Conservation (phyloP, 1,140 invertebrate species). For the Brachystomella parvula region DNA sequence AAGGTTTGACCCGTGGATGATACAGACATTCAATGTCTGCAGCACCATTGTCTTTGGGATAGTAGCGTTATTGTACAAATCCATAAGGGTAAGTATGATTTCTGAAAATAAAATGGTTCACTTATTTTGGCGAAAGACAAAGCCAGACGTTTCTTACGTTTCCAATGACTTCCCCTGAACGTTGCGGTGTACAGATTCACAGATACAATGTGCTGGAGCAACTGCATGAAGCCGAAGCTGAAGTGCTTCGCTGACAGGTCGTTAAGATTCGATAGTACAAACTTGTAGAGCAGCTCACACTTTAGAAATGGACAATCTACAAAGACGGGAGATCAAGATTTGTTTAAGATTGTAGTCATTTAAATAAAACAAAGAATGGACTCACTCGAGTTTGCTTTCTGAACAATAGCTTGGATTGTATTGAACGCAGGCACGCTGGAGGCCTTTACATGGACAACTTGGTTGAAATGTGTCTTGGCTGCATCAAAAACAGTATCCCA, state of each 20-base stretch:
- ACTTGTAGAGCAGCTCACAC: not conserved
- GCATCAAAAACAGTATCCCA: not conserved
- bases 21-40: slow-evolving; percentile 15
- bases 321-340: not conserved
- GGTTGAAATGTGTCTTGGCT: not conserved
- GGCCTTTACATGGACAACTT: not conserved
- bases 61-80: slow-evolving; percentile 1
- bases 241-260: not conserved
- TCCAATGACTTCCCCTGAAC: not conserved
- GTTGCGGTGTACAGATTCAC: not conserved
- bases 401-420: not conserved
- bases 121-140: not conserved
- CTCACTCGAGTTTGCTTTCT: slow-evolving; percentile 2
- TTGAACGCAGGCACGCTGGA: not conserved
- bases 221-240: slow-evolving; percentile 1
- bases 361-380: not conserved
- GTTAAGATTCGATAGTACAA: not conserved
- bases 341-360: not conserved
- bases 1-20: slow-evolving; percentile 21
- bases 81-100: slow-evolving; percentile 13
- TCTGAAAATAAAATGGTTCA: slow-evolving; percentile 15
- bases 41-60: slow-evolving; percentile 14
- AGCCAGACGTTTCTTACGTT: not conserved
- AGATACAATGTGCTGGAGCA: not conserved
- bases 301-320: not conserved